phyloP scores from a whole-genome alignment of 2,888 invertebrate genomes.

The Cosmia pyralina region DNA sequence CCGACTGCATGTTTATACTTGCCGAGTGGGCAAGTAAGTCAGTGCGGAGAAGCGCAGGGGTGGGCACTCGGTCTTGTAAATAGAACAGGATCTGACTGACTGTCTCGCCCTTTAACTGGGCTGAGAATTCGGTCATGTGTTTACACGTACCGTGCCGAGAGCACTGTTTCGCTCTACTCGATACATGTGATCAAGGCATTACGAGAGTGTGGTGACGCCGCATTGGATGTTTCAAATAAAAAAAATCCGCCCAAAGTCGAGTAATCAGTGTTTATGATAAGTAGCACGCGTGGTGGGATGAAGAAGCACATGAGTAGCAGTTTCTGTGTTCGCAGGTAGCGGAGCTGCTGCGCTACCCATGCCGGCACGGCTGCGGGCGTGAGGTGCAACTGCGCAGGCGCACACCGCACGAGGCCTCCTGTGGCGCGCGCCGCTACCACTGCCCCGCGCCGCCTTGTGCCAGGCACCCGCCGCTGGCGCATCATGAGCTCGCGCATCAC shows the following conservation, averaged over 20 bases:
- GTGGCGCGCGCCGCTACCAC: slow-evolving; percentile 84
- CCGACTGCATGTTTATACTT: too few relatives aligned
- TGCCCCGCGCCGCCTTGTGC: slow-evolving; percentile 85
- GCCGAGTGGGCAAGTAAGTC: too few relatives aligned
- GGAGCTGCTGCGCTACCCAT: slow-evolving; percentile 89
- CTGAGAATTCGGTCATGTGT: too few relatives aligned
- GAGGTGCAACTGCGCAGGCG: slow-evolving; percentile 84
- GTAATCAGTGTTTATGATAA: not conserved
- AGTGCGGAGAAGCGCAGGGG: too few relatives aligned
- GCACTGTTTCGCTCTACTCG: too few relatives aligned
- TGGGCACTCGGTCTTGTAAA: too few relatives aligned
- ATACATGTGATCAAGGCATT: too few relatives aligned
- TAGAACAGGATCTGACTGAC: too few relatives aligned
- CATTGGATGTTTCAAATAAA: not conserved
- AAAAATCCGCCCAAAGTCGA: too few relatives aligned
- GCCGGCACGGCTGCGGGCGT: slow-evolving; percentile 88
- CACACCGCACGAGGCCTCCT: slow-evolving; percentile 86
- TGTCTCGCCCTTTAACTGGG: too few relatives aligned
- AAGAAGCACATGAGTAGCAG: slow-evolving; percentile 23
- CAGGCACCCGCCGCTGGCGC: slow-evolving; percentile 68
- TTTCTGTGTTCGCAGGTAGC: slow-evolving; percentile 78
- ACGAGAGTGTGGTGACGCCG: too few relatives aligned
- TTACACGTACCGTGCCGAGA: too few relatives aligned
- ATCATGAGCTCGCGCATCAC: slow-evolving; percentile 70
- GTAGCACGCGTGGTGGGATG: not conserved